Conservation (phyloP, 2,888 invertebrate genomes). For the Agonopterix heracliana region DNA sequence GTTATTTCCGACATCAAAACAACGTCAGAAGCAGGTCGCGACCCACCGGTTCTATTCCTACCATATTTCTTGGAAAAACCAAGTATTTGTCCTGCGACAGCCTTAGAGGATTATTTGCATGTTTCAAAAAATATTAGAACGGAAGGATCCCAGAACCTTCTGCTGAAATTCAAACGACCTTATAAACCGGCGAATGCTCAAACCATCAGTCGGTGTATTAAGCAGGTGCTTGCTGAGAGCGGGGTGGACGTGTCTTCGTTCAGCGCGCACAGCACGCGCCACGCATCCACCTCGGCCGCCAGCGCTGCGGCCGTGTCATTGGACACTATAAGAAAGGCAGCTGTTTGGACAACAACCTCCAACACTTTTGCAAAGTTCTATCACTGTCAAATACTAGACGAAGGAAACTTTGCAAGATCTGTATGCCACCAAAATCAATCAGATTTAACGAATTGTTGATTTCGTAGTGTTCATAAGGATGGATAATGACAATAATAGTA, state of each 20-base stretch:
- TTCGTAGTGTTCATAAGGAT: too few relatives aligned
- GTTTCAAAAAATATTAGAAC: not conserved
- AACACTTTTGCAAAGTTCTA: not conserved
- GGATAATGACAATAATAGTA: too few relatives aligned
- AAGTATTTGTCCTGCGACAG: too few relatives aligned
- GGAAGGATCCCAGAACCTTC: not conserved
- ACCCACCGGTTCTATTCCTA: too few relatives aligned
- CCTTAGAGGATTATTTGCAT: not conserved
- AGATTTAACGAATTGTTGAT: too few relatives aligned
- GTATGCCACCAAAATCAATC: too few relatives aligned
- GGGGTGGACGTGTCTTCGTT: conserved; percentile 5
- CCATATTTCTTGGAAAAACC: too few relatives aligned
- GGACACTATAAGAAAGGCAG: not conserved
- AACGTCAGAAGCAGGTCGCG: too few relatives aligned
- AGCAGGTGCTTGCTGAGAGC: not conserved
- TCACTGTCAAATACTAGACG: not conserved
- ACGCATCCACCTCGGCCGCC: too few relatives aligned
- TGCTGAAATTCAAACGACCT: not conserved
- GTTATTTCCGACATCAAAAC: too few relatives aligned
- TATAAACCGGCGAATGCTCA: not conserved
- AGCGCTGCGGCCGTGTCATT: conserved; percentile 3
- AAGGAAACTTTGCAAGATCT: not conserved
- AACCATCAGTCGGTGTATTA: not conserved
- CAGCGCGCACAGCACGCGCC: too few relatives aligned
- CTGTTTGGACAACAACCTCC: not conserved